Conservation (phyloP, 2,797 vertebrate species). For the Meda fulgida region DNA sequence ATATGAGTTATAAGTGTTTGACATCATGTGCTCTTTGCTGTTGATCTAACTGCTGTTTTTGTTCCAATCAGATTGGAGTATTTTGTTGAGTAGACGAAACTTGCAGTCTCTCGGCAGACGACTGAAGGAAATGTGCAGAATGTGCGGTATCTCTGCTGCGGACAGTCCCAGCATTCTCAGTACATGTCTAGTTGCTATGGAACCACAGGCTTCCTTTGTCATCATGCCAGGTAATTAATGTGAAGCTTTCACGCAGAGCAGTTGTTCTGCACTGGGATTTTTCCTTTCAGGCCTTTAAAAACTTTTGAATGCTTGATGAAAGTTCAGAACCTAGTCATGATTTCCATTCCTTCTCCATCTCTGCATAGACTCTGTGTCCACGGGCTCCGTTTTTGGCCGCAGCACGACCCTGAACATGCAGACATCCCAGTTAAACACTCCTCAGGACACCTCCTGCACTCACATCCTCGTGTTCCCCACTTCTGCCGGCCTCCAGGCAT, state of each 20-base stretch:
- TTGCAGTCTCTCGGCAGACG: slow-evolving; percentile 95
- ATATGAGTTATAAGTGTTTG: no score
- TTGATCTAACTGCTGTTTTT: slow-evolving; percentile 30
- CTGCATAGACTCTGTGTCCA: slow-evolving; percentile 92
- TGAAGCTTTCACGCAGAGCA: slow-evolving; percentile 26
- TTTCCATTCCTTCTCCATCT: not conserved
- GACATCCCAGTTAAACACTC: slow-evolving; percentile 95
- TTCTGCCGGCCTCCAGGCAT: slow-evolving; percentile 94
- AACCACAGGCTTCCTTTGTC: slow-evolving; percentile 97
- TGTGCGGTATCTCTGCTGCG: slow-evolving; percentile 97
- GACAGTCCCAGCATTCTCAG: slow-evolving; percentile 99
- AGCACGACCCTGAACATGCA: slow-evolving; percentile 98
- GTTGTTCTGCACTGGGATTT: not conserved
- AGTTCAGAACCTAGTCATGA: not conserved
- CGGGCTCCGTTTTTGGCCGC: slow-evolving; percentile 96
- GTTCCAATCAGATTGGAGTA: slow-evolving; percentile 89
- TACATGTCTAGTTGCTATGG: slow-evolving; percentile 97
- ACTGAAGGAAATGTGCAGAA: slow-evolving; percentile 96
- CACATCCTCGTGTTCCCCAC: slow-evolving; percentile 98
- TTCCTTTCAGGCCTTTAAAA: not conserved
- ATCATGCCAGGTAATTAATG: slow-evolving; percentile 93
- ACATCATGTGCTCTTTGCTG: not conserved
- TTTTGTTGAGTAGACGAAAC: slow-evolving; percentile 94
- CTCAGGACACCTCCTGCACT: slow-evolving; percentile 98
- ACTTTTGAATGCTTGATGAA: not conserved